Base-by-base conservation (phyloP, 2,888 invertebrate species). In the Drosophila acutilabella region DNA sequence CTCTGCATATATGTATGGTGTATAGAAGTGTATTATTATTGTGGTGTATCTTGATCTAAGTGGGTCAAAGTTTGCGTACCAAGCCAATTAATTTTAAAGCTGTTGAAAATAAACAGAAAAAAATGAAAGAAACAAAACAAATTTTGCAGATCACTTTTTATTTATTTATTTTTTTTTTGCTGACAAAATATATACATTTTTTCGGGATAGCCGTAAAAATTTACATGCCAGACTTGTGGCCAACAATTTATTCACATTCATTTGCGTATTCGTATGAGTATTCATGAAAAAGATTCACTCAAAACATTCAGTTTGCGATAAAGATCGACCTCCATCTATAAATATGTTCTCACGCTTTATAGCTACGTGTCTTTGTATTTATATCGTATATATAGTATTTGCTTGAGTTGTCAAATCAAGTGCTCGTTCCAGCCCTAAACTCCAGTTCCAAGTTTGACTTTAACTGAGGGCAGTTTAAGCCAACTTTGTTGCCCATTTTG, bases 331-430 rank as follows among this genome's bases (percentile, higher is more conserved):
- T 76, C 79, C 61, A 84, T 69, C 65, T 67, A 79, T 66, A 79
- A 71, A 77, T 80, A 71, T 79, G 81, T 82, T 82, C 82, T 82
- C 82, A 82, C 87, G 88, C 81, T 82, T 82, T 87, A 82, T 81
- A 77, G 67, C 60, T 59, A 42, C 41, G 45, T 42, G 30, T 33
- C 2, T 48, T 11, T 18, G 16, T 33, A 30, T 30, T 8, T 30
- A 30, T 30, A 30, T 30, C 2, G 8, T 30, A 30, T 30, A 30
- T 30, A 30, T 8, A 30, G 30, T 30, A 36, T 64, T 64, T 38
- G 52, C 64, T 70, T 62, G 51, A 70, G 76, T 76, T 76, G 74
- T 76, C 78, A 76, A 78, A 48, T 40, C 60, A 59, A 73, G 51
- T 65, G 69, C 42, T 40, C 38, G 38, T 56, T 2, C 40, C 61